A percentile compares a stretch with the other conserved stretches of the same genome.
Conservation (phyloP, 2,888 invertebrate species). For the Keiferia lycopersicella region DNA sequence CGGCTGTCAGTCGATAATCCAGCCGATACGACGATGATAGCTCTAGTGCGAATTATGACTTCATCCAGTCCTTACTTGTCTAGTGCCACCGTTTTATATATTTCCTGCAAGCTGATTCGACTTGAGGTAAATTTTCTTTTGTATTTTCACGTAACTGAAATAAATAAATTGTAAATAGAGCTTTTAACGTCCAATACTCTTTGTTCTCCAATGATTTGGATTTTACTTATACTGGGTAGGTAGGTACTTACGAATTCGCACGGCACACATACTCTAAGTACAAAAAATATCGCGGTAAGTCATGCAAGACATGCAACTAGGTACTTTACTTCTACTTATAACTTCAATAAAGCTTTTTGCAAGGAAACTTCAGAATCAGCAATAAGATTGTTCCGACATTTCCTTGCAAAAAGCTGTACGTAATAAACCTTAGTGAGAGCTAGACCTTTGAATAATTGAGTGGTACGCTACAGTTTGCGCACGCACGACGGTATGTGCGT, state of each 20-base stretch:
- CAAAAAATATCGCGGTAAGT: background rate
- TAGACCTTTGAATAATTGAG: background rate
- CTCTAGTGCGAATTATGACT: conserved; percentile 36
- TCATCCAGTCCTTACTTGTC: conserved; percentile 21
- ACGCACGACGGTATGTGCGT: background rate
- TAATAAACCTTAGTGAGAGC: background rate
- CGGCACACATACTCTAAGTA: background rate
- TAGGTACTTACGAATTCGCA: background rate
- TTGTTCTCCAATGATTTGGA: too few relatives aligned
- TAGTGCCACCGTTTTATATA: background rate
- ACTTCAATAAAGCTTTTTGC: background rate
- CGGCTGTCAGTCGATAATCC: conserved; percentile 43
- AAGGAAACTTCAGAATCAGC: background rate
- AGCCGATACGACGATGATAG: conserved; percentile 39
- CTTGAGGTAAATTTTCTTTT: conserved; percentile 48
- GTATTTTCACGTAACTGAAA: conserved; percentile 23
- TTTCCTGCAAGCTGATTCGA: conserved; percentile 63
- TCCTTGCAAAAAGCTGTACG: background rate
- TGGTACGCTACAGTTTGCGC: background rate
- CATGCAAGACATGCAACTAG: background rate
- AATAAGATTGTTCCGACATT: too few relatives aligned
- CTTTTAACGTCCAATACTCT: too few relatives aligned
- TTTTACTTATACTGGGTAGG: too few relatives aligned
- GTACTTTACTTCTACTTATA: background rate
- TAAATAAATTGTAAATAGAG: background rate